Percentiles rank a stretch among this genome's conserved stretches.
phyloP scores from a whole-genome alignment of 2,797 vertebrate species.

The Scyliorhinus canicula region DNA sequence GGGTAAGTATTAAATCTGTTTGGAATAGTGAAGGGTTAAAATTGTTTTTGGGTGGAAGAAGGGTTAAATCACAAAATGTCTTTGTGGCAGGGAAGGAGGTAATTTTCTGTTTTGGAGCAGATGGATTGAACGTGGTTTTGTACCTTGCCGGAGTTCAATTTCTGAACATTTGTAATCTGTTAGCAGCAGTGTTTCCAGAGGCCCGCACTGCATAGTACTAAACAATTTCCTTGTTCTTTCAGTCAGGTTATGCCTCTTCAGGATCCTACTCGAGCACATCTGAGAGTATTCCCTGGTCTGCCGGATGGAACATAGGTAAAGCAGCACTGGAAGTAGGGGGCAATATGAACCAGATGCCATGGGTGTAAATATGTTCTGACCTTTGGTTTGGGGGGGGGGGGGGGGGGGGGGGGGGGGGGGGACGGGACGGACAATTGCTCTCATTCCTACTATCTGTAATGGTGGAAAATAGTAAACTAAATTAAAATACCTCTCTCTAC shows the following conservation, averaged over 20 bases:
- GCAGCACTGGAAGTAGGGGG: neutral
- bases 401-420: neutral
- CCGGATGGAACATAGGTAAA: constrained; percentile 78
- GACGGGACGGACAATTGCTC: neutral
- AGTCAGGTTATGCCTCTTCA: constrained; percentile 89
- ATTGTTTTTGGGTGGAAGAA: neutral
- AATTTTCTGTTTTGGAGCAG: neutral
- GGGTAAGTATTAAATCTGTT: neutral
- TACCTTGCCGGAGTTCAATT: neutral
- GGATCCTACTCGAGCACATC: constrained; percentile 89
- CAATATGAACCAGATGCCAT: neutral
- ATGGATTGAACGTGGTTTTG: neutral
- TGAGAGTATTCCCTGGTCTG: constrained; percentile 67
- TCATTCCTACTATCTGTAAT: too few relatives aligned
- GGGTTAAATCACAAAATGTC: neutral
- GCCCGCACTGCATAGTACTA: neutral
- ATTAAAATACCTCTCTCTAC: neutral
- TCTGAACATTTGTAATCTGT: neutral
- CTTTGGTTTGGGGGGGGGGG: too few relatives aligned
- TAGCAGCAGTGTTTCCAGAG: neutral
- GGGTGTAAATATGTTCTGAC: neutral
- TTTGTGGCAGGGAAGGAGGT: neutral
- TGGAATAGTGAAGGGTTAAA: too few relatives aligned
- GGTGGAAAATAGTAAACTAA: too few relatives aligned
- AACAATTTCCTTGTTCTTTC: constrained; percentile 39